Evolutionary conservation across 1,140 invertebrate species (phyloP).

Genomic region (Ceratina japonica): DNA sequence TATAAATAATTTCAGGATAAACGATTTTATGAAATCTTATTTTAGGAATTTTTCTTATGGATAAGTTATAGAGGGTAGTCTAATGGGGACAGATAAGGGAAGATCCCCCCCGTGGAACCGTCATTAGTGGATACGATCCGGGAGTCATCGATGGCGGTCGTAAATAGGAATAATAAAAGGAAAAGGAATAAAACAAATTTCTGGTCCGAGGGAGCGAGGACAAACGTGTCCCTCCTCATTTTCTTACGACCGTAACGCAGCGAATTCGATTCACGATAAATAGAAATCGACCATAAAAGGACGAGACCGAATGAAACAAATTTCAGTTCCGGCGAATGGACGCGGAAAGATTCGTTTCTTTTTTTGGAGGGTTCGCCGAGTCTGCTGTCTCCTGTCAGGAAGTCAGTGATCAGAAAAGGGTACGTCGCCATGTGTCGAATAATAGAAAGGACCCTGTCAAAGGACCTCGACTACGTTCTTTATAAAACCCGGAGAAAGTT

Average conservation of each 20-base stretch:
- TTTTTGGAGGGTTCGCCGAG: no score
- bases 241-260: no score
- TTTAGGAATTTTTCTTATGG: no score
- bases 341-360: neutral
- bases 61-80: no score
- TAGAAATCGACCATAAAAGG: neutral
- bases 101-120: neutral
- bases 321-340: neutral
- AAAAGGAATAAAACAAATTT: conserved; percentile 34
- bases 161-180: neutral
- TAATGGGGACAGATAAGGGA: conserved; percentile 1
- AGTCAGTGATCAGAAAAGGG: conserved; percentile 33
- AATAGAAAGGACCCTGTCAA: conserved; percentile 37
- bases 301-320: neutral
- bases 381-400: conserved; percentile 3
- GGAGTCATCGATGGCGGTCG: neutral
- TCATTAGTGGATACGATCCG: neutral
- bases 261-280: neutral
- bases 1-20: no score
- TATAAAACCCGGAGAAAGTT: no score
- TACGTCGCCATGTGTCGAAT: conserved; percentile 55
- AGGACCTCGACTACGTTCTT: conserved; percentile 6
- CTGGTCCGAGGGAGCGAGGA: conserved; percentile 2
- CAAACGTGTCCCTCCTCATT: no score
- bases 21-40: no score